Evolutionary conservation across 2,113 vertebrate species (phyloP).

Genomic region (Castor canadensis): DNA sequence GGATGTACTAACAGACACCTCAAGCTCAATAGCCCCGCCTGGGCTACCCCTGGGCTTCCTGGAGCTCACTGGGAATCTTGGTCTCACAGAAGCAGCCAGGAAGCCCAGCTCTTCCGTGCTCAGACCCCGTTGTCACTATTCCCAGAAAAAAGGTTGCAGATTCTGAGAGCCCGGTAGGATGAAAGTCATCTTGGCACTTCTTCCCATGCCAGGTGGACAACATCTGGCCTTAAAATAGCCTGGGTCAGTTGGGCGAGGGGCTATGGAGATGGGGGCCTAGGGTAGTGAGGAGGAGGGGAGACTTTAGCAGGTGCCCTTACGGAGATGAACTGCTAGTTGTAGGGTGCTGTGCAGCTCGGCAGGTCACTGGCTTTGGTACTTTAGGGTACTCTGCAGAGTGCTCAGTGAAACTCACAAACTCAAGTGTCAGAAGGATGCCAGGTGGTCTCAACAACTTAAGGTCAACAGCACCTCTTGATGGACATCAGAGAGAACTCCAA

Average conservation of each 20-base stretch:
- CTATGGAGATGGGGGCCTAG: no score
- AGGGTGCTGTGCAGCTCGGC: neutral
- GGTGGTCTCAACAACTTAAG: neutral
- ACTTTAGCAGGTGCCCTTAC: no score
- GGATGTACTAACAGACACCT: neutral
- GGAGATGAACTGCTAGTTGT: neutral
- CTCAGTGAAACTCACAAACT: neutral
- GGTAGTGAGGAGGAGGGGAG: neutral
- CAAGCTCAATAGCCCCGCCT: neutral
- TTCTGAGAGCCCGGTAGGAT: neutral
- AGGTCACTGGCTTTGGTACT: neutral
- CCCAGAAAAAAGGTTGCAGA: neutral
- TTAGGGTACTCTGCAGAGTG: neutral
- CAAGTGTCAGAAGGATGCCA: neutral
- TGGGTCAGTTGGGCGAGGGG: neutral
- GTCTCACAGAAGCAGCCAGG: neutral
- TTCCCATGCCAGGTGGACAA: neutral
- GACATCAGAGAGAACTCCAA: neutral
- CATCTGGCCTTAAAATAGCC: neutral
- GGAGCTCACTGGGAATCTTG: neutral
- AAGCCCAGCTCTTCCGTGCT: neutral
- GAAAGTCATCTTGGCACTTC: neutral
- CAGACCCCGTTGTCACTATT: neutral
- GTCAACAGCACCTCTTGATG: neutral
- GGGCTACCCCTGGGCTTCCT: neutral